Percentiles rank a stretch among this genome's conserved stretches.
These are phyloP conservation scores for Stramonita haemastoma DNA, from an alignment of 2,888 invertebrate genomes.

Conservation along the genomic window DNA sequence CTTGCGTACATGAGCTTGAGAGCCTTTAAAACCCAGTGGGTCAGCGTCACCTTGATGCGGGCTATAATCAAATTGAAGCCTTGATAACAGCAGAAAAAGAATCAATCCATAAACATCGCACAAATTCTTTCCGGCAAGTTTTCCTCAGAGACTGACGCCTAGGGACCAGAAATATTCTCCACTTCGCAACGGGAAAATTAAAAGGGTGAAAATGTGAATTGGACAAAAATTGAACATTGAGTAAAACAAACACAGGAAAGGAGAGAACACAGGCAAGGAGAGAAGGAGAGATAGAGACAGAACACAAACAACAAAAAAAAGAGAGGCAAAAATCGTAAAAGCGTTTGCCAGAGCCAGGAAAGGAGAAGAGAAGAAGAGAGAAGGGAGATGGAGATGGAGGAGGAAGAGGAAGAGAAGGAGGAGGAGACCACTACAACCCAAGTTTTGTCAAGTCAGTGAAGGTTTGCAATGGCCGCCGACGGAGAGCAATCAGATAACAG, in stretches of 20 bases:
- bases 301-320: neutral
- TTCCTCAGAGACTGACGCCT: neutral
- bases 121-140: neutral
- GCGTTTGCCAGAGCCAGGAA: neutral
- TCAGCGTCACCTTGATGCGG: neutral
- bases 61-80: neutral
- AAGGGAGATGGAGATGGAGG: neutral
- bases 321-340: neutral
- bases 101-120: conserved; percentile 16
- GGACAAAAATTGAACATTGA: neutral
- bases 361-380: neutral
- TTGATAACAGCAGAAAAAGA: neutral
- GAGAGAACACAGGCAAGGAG: neutral
- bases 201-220: neutral
- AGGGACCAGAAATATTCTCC: neutral
- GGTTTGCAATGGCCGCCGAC: neutral
- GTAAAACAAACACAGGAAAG: neutral
- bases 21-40: neutral
- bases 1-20: neutral
- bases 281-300: neutral
- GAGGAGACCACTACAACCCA: neutral
- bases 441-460: conserved; percentile 19
- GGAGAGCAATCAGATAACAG: conserved; percentile 32
- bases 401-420: neutral
- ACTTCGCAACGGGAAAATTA: neutral